Evolutionary conservation across 2,113 vertebrate genomes (phyloP), one percentile per base, ranked within the genome.

Genomic region (Pelecanus crispus): DNA sequence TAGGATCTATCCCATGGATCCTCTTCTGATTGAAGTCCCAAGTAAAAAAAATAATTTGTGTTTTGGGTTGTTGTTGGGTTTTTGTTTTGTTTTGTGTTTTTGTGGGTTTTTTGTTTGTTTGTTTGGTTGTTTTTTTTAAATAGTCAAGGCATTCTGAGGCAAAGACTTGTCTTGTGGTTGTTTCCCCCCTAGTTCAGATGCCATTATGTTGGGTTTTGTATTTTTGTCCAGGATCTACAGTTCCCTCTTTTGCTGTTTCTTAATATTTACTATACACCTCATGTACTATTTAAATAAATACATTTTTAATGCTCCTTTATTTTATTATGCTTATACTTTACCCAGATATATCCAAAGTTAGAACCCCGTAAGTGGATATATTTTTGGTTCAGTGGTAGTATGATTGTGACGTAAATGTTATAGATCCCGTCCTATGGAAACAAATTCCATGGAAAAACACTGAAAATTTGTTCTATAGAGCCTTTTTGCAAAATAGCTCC

Each of bases 11-110:
- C 20, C 13, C 3, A 2, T 7, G 26, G 29, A 63, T 63, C 7
- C 9, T 65, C 28, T 49, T 38, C 65, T 40, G 34, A 10, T 11
- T 49, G 59, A 58, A 85, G 87, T n/a, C 21, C 9, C 20, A 42
- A 24, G 7, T 13, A 2, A 62, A 58, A 58, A 45, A 22, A 38
- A 4, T 12, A 0, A 16, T 36, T 59, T n/a, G 1, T 13, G 1
- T 1, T 70, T 75, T 20, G 3, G 4, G 2, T 25, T 47, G 20
- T 47, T 13, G 0, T 3, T 20, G 42, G 42, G 42, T 11, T 42
- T 42, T 42, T 42, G 11, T 42, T 42, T 42, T 42, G 42, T 42
- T 42, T 42, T 11, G 42, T 11, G 42, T n/a, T n/a, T n/a, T n/a
- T n/a, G 45, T 47, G 45, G 45, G 13, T 16, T 21, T 47, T 47